phyloP scores from a whole-genome alignment of 2,888 invertebrate species.

The Drosophila infuscata region DNA sequence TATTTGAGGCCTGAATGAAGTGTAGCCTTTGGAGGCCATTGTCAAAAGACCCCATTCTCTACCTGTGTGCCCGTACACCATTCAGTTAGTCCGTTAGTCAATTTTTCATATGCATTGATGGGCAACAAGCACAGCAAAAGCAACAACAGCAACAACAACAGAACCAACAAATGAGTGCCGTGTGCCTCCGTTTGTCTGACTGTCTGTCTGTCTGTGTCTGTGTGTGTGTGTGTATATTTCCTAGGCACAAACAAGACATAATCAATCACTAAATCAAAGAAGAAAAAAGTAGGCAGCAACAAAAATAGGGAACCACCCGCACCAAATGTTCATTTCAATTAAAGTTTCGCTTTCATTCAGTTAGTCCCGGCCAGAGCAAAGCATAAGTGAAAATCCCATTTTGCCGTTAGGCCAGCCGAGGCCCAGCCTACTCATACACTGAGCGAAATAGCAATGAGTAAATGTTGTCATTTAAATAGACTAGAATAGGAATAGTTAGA shows the following conservation, averaged over 20 bases:
- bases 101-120: constrained; percentile 48
- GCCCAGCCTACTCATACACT: constrained; percentile 3
- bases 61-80: constrained; percentile 2
- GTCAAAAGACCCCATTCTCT: constrained; percentile 39
- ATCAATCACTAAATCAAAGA: constrained; percentile 74
- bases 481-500: neutral
- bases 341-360: constrained; percentile 74
- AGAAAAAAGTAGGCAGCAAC: neutral
- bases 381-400: constrained; percentile 9
- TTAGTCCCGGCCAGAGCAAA: constrained; percentile 28
- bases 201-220: constrained; percentile 15
- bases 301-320: constrained; percentile 23
- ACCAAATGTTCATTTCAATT: constrained; percentile 73
- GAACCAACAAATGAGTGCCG: constrained; percentile 48
- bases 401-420: neutral
- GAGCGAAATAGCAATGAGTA: neutral
- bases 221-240: constrained; percentile 27
- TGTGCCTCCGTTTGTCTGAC: constrained; percentile 18
- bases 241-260: constrained; percentile 69
- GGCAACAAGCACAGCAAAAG: constrained; percentile 34
- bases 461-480: neutral
- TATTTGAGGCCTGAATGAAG: constrained; percentile 59
- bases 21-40: constrained; percentile 39
- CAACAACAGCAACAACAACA: constrained; percentile 17
- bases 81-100: constrained; percentile 53